Base-by-base conservation (phyloP, 2,888 invertebrate species). In the Anoplius nigerrimus region DNA sequence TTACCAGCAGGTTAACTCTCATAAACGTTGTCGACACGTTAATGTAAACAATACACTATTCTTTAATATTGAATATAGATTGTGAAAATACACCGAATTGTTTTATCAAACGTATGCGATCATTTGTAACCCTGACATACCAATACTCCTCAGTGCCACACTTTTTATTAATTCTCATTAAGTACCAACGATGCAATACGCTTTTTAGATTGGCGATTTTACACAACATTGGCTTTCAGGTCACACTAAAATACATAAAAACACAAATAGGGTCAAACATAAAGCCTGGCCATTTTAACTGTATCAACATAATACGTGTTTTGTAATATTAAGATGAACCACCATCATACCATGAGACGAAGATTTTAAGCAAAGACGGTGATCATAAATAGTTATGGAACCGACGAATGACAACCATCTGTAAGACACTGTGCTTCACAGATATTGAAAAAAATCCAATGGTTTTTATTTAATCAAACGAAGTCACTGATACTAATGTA, bases 171-270 rank as follows among this genome's bases (percentile, higher is more conserved):
- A 69, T 55, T 63, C 48, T 75, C 75, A 78, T 78, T 64, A 75
- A 78, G 69, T 57, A 51, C 75, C 69, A 71, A 62, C 61, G 60
- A 54, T 48, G 64, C 22, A 66, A 60, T 69, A 52, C 56, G 43
- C 65, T 21, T 16, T 27, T 24, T 15, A 68, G 52, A 66, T 42
- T 53, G 22, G 51, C n/a, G 55, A 51, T 34, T 71, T 77, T 70
- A 69, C 58, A 75, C 73, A 75, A 77, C 77, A 77, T 78, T 75
- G 68, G 77, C 69, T 62, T 52, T 54, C 71, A 34, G 53, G 67
- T 66, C 69, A 48, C 16, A 42, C 43, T 24, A 18, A 66, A 66
- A 63, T 53, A 48, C 48, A 56, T 54, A 53, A 58, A 67, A 62
- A 46, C 21, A 72, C 42, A 34, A 72, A 16, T 24, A 54, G 52